Percentiles rank a stretch among this genome's conserved stretches.
phyloP scores from a whole-genome alignment of 2,797 vertebrate species.

The Enteromius unitaeniatus region DNA sequence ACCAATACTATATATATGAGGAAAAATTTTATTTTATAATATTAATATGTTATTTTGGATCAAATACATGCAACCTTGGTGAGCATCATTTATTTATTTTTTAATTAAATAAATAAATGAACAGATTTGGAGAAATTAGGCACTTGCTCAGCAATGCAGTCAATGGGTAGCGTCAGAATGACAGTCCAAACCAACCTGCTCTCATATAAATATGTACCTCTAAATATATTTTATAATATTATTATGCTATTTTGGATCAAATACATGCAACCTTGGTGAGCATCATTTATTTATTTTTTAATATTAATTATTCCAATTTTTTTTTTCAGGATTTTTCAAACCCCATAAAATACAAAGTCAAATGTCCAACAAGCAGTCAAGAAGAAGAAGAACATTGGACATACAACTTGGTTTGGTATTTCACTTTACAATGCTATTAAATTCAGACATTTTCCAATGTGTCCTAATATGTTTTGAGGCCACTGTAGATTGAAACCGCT shows the following conservation, averaged over 20 bases:
- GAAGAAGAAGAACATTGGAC: not conserved
- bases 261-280: not conserved
- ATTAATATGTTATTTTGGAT: not conserved
- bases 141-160: too few species aligned
- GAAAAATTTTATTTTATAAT: too few species aligned
- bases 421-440: not conserved
- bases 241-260: not conserved
- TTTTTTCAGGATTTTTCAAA: not conserved
- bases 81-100: too few species aligned
- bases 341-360: not conserved
- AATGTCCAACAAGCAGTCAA: not conserved
- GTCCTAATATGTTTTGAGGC: not conserved
- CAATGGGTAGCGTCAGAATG: too few species aligned
- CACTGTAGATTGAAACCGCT: not conserved
- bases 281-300: too few species aligned
- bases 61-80: not conserved
- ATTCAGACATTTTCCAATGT: not conserved
- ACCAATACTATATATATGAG: too few species aligned
- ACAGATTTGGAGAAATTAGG: too few species aligned
- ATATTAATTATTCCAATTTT: too few species aligned
- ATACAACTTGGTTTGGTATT: not conserved
- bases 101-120: too few species aligned
- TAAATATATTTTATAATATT: not conserved
- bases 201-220: too few species aligned
- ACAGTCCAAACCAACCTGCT: too few species aligned